Evolutionary conservation across 1,140 invertebrate species (phyloP).

Genomic region (Leptopilina clavipes): DNA sequence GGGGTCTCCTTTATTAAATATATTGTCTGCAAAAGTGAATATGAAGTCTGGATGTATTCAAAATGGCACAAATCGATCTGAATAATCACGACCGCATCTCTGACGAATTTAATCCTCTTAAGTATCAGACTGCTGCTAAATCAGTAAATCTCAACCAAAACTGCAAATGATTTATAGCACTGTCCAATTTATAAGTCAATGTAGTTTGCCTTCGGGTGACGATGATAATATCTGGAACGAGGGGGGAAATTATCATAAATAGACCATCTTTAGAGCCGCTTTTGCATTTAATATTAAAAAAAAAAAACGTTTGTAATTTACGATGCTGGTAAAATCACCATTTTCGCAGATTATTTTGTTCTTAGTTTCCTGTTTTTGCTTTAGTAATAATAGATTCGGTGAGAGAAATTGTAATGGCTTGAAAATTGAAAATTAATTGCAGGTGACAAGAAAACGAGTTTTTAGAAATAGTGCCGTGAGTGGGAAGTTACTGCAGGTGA

Average conservation of each 20-base stretch:
- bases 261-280: slow-evolving; percentile 9
- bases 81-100: slow-evolving; percentile 14
- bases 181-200: slow-evolving; percentile 1
- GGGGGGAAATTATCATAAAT: neutral
- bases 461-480: no score
- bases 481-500: no score
- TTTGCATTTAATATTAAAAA: neutral
- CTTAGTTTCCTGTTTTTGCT: no score
- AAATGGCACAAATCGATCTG: slow-evolving; percentile 28
- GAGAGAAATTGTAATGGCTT: no score
- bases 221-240: neutral
- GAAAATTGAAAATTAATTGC: no score
- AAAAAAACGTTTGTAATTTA: neutral
- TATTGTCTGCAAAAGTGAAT: neutral
- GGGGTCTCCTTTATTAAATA: neutral
- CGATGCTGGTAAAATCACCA: neutral
- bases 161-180: slow-evolving; percentile 17
- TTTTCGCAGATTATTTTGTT: neutral
- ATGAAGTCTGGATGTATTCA: neutral
- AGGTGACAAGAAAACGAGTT: no score
- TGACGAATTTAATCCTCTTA: slow-evolving; percentile 34
- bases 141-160: slow-evolving; percentile 26
- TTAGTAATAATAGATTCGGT: no score
- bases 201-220: slow-evolving; percentile 10
- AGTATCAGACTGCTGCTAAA: slow-evolving; percentile 11